phyloP scores from a whole-genome alignment of 2,113 vertebrate genomes.

The Calyptommatus sinebrachiatus region DNA sequence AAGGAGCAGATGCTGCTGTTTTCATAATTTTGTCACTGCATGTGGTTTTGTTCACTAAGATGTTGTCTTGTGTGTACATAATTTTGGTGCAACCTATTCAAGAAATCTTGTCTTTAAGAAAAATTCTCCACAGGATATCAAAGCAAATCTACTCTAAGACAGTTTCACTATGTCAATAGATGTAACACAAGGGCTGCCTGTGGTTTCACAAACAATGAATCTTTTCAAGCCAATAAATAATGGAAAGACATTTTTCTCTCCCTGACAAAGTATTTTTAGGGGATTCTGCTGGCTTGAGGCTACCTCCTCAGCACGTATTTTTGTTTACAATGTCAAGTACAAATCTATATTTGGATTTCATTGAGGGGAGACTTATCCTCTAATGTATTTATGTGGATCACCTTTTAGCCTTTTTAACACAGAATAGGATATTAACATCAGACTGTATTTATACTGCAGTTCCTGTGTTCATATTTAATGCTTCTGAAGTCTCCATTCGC shows the following conservation, averaged over 20 bases:
- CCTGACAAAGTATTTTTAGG: slow-evolving; percentile 38
- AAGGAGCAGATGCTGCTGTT: slow-evolving; percentile 14
- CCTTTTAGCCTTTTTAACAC: slow-evolving; percentile 5
- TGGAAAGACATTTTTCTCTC: slow-evolving; percentile 33
- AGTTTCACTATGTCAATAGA: slow-evolving; percentile 38
- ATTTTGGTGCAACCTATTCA: slow-evolving; percentile 13
- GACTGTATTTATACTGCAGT: too few relatives aligned
- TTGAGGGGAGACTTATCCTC: slow-evolving; percentile 59
- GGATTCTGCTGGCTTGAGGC: slow-evolving; percentile 61
- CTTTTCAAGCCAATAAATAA: slow-evolving; percentile 64
- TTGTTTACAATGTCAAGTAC: slow-evolving; percentile 65
- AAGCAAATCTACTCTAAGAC: slow-evolving; percentile 45
- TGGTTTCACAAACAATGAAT: slow-evolving; percentile 59
- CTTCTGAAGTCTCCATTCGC: too few relatives aligned
- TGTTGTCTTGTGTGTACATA: neutral
- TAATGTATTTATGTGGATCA: slow-evolving; percentile 16
- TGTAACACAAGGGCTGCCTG: slow-evolving; percentile 40
- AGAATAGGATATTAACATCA: too few relatives aligned
- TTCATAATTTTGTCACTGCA: slow-evolving; percentile 39
- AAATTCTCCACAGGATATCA: slow-evolving; percentile 42
- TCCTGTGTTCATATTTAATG: too few relatives aligned
- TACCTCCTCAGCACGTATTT: slow-evolving; percentile 58
- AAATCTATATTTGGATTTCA: slow-evolving; percentile 49
- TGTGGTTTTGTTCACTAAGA: slow-evolving; percentile 24
- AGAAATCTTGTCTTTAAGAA: slow-evolving; percentile 19